Base-by-base conservation (phyloP, 2,888 invertebrate species). In the Meteorus colon region DNA sequence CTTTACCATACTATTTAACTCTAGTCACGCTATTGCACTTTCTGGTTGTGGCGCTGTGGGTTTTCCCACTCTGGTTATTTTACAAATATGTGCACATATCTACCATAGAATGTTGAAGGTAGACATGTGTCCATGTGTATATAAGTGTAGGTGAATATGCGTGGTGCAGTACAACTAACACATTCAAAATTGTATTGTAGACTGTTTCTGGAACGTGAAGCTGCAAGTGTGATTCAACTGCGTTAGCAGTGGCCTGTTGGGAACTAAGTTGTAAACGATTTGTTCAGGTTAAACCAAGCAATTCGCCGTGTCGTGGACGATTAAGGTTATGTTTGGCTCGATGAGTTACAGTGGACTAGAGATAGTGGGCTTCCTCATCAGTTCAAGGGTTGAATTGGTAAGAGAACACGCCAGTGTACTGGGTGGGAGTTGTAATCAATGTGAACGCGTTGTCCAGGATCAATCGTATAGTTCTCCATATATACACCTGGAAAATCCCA, bases 281-380 rank as follows among this genome's bases (percentile, higher is more conserved):
- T 75, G 70, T 69, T 37, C 70, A 55, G 63, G 69, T 75, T 75
- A 70, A 75, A 48, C 70, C 70, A 69, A 75, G 70, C 75, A 75
- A 75, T 75, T 65, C 62, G 62, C 55, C 37, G 51, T 51, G 70
- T 51, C 70, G 37, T 48, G 48, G 55, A 67, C 70, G 63, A 75
- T 75, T 75, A 75, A 70, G 70, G 65, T 75, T 69, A 70, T 55
- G 66, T 73, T 51, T 55, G 66, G 55, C 59, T 62, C 14, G 71
- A 59, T 62, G 60, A 55, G 69, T 69, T 31, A 34, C 19, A 55
- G 63, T 31, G 19, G 19, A 63, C 31, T 55, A 34, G 34, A 63
- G 63, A 29, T 63, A 29, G 8, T 34, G 34, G 31, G 66, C 19
- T 66, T 24, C 5, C 41, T 14, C 37, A 45, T 66, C 24, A 24